Conservation (phyloP, 92 coral and sea anemone species). For the Muricea muricata region DNA sequence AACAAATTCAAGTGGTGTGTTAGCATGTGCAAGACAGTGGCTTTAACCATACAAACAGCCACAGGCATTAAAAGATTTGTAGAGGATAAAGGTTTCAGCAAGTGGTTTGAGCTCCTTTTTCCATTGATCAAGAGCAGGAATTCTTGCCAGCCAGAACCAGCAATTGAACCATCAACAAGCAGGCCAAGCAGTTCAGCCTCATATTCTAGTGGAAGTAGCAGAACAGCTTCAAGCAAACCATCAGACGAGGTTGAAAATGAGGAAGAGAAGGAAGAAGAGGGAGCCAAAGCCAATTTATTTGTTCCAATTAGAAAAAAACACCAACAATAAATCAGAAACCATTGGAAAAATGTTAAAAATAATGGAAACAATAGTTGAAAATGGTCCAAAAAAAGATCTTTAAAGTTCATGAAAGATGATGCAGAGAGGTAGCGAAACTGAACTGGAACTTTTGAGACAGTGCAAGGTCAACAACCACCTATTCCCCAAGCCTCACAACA, state of each 20-base stretch:
- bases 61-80: not conserved
- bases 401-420: not conserved
- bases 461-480: not conserved
- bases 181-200: too few species aligned
- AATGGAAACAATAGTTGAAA: not conserved
- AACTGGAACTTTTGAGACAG: not conserved
- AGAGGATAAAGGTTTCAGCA: conserved; percentile 11
- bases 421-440: not conserved
- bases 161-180: not conserved
- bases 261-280: not conserved
- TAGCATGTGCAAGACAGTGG: conserved; percentile 24
- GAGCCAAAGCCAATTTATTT: not conserved
- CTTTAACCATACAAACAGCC: conserved; percentile 15
- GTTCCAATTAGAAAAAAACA: not conserved
- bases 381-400: not conserved
- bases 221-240: not conserved
- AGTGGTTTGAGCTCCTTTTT: not conserved
- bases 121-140: not conserved
- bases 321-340: not conserved
- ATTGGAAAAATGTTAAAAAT: not conserved
- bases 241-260: not conserved
- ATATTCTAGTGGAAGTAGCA: too few species aligned
- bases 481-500: too few species aligned
- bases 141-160: not conserved
- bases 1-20: conserved; percentile 12